Base-by-base conservation (phyloP, 92 coral and sea anemone genomes). In the Epizoanthus stellaris region DNA sequence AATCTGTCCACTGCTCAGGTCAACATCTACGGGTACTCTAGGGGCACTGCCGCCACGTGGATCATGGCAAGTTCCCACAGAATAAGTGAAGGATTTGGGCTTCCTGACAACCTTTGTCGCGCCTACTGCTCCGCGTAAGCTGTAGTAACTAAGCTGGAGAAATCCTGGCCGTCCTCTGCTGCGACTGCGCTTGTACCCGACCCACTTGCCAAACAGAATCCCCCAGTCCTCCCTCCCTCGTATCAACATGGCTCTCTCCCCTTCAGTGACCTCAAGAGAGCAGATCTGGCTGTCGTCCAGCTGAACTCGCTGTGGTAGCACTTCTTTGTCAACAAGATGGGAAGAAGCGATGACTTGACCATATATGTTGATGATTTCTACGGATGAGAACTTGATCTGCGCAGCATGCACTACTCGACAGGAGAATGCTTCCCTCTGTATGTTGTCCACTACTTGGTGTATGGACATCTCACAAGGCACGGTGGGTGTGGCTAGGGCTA, bases 191-290 rank as follows among this genome's bases (percentile, higher is more conserved):
- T 63, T 84, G 69, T 76, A 45, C 14, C 95, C 95, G 19, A 87
- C 59, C 95, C 97, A 93, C 74, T 85, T 87, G 80, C 97, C 97
- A 17, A 89, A 61, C 30, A 92, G 90, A 36, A 91, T 80, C 7
- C 93, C 94, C 97, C 97, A 93, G 88, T 93, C 97, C 52, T 80
- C 82, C 23, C 90, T 86, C 7, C 97, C 97, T 85, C 97, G 85
- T 14, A 93, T 63, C 21, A 93, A 76, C 40, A 93, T 80, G 11
- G 97, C 97, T 60, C 94, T 85, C 56, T 92, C 95, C 52, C 88
- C 82, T 69, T 84, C 88, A 53, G 85, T 77, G 15, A 79, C 84
- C 25, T 82, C 84, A 16, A 84, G 74, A 0, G 77, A 83, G 60
- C 85, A 77, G 47, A 67, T 9, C 45, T 3, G 49, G 20, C 61